These are phyloP conservation scores for Cottus gobio DNA, from an alignment of 2,113 vertebrate genomes.

Conservation along the genomic window DNA sequence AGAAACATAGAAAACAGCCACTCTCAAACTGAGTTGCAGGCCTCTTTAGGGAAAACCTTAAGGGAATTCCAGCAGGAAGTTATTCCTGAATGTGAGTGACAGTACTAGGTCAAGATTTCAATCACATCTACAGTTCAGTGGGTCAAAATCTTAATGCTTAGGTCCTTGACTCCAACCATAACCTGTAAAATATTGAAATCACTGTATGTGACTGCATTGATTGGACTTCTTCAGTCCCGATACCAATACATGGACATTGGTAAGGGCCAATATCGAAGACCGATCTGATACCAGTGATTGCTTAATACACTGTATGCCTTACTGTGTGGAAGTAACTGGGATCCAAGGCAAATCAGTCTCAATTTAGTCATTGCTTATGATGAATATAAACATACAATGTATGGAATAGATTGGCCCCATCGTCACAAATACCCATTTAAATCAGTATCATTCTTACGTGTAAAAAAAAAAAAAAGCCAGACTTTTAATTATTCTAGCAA, in stretches of 20 bases:
- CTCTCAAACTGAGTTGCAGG: neutral
- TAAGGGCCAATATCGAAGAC: neutral
- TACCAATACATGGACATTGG: neutral
- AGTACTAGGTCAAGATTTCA: neutral
- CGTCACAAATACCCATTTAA: too few relatives aligned
- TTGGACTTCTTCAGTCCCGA: neutral
- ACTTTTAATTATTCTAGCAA: conserved; percentile 1
- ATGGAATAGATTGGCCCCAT: too few relatives aligned
- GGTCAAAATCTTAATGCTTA: neutral
- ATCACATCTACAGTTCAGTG: neutral
- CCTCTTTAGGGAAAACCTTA: conserved; percentile 6
- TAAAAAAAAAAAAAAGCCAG: neutral
- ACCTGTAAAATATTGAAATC: neutral
- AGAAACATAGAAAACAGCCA: conserved; percentile 10
- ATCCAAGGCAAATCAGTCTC: neutral
- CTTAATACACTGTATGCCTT: too few relatives aligned
- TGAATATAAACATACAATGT: too few relatives aligned
- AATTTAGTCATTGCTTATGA: neutral
- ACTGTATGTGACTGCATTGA: neutral
- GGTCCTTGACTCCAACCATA: neutral
- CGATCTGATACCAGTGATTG: neutral
- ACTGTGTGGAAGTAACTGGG: neutral
- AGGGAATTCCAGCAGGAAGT: conserved; percentile 4
- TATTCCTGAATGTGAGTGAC: neutral
- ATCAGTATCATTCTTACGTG: too few relatives aligned